phyloP scores from a whole-genome alignment of 2,797 vertebrate genomes.

The Brotula barbata region DNA sequence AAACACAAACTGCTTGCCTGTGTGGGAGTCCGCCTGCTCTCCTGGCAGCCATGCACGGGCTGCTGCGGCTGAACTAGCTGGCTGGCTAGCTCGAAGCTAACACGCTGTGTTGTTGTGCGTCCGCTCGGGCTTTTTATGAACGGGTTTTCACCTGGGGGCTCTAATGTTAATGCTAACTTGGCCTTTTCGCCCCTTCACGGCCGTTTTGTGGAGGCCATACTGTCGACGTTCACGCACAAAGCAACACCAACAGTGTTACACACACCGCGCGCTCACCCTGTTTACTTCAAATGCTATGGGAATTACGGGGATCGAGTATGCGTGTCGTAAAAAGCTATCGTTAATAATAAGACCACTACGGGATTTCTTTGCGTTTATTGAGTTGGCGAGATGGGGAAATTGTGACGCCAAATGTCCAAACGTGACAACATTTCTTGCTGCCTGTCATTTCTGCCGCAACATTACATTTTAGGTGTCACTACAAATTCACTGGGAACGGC shows the following conservation, averaged over 20 bases:
- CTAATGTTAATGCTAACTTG: not conserved
- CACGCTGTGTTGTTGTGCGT: constrained; percentile 18
- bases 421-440: too few species aligned
- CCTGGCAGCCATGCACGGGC: constrained; percentile 61
- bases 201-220: constrained; percentile 8
- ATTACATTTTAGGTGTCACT: too few species aligned
- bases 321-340: too few species aligned
- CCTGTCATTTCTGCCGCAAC: too few species aligned
- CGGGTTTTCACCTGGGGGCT: not conserved
- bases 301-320: not conserved
- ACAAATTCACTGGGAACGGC: not conserved
- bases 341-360: not conserved
- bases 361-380: too few species aligned
- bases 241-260: constrained; percentile 30
- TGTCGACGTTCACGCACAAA: constrained; percentile 38
- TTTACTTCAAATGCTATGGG: constrained; percentile 35
- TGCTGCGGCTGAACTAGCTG: constrained; percentile 47
- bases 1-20: constrained; percentile 62
- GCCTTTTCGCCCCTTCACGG: constrained; percentile 14
- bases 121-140: constrained; percentile 14
- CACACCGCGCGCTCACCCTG: constrained; percentile 14
- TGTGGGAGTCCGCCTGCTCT: constrained; percentile 44
- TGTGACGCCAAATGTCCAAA: too few species aligned
- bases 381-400: not conserved
- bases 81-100: constrained; percentile 51